A percentile compares a stretch with the other conserved stretches of the same genome.
phyloP scores from a whole-genome alignment of 2,797 vertebrate species.

The Schizopygopsis malacanthus region DNA sequence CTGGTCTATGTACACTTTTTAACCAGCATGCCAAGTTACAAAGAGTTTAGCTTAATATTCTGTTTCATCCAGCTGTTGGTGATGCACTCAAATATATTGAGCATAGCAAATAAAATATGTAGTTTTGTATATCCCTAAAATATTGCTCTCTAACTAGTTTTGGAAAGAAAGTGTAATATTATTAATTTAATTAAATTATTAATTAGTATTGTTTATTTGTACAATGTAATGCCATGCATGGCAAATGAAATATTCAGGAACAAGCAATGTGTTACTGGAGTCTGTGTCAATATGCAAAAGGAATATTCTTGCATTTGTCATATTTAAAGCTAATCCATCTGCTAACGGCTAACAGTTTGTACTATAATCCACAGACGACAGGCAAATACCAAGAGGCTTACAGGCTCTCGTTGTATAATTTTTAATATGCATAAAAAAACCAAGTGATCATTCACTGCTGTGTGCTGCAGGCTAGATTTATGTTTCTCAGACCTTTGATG shows the following conservation, averaged over 20 bases:
- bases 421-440: slow-evolving; percentile 41
- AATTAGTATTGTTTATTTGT: neutral
- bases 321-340: slow-evolving; percentile 48
- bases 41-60: neutral
- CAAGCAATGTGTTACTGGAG: neutral
- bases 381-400: slow-evolving; percentile 50
- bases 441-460: slow-evolving; percentile 39
- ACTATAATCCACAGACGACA: slow-evolving; percentile 33
- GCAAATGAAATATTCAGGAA: neutral
- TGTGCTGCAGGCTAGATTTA: slow-evolving; percentile 26
- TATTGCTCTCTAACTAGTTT: neutral
- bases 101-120: neutral
- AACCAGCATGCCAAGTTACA: neutral
- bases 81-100: no score
- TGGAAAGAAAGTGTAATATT: neutral
- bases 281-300: slow-evolving; percentile 30
- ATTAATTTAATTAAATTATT: neutral
- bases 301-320: slow-evolving; percentile 19
- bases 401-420: slow-evolving; percentile 8
- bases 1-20: neutral
- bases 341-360: slow-evolving; percentile 42
- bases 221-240: neutral
- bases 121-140: neutral
- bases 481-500: slow-evolving; percentile 56
- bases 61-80: neutral